Evolutionary conservation across 2,888 invertebrate genomes (phyloP).

Genomic region (Belgica antarctica): DNA sequence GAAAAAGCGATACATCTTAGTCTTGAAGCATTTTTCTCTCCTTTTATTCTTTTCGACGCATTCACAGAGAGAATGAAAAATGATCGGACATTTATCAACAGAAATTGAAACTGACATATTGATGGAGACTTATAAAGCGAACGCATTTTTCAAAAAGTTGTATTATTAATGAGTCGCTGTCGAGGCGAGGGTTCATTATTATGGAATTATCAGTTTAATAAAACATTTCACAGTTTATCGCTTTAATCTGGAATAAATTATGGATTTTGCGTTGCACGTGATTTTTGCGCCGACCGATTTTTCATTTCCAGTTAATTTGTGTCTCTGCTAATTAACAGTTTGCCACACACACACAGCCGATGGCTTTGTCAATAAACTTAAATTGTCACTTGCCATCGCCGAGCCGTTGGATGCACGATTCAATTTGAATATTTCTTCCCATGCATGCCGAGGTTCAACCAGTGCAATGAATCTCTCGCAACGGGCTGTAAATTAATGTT

Average conservation of each 20-base stretch:
- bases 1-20: conserved; percentile 16
- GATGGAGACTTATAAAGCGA: conserved; percentile 34
- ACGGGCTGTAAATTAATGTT: background rate
- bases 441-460: background rate
- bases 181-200: conserved; percentile 6
- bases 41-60: conserved; percentile 24
- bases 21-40: conserved; percentile 1
- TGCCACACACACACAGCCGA: background rate
- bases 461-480: background rate
- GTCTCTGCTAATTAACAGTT: too few relatives aligned
- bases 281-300: too few relatives aligned
- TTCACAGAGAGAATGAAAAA: conserved; percentile 35
- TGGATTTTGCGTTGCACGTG: too few relatives aligned
- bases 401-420: too few relatives aligned
- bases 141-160: conserved; percentile 21
- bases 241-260: conserved; percentile 30
- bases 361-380: background rate
- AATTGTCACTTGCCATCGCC: background rate
- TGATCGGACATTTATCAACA: conserved; percentile 36
- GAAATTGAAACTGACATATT: conserved; percentile 41
- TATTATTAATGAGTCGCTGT: conserved; percentile 33
- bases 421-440: too few relatives aligned
- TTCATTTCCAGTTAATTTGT: too few relatives aligned
- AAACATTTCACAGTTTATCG: conserved; percentile 41
- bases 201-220: conserved; percentile 38